These are phyloP conservation scores for Rallus limicola DNA, from an alignment of 2,113 vertebrate species.

Conservation along the genomic window DNA sequence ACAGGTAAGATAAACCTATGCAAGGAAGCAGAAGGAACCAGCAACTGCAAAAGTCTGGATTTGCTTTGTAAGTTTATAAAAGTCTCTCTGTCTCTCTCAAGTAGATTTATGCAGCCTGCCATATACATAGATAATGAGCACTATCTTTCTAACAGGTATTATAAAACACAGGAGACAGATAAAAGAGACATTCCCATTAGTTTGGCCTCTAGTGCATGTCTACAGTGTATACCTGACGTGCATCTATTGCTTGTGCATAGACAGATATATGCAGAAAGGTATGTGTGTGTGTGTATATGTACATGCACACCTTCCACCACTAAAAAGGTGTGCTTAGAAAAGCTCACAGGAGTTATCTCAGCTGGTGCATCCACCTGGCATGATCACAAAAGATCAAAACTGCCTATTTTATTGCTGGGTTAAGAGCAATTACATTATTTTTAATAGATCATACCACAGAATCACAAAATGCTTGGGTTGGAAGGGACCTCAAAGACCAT, in stretches of 20 bases:
- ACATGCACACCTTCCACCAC: neutral
- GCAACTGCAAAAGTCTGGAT: neutral
- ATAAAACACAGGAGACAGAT: neutral
- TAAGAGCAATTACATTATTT: neutral
- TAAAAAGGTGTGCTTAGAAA: neutral
- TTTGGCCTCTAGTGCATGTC: neutral
- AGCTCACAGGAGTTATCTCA: neutral
- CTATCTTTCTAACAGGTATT: neutral
- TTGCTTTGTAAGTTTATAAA: neutral
- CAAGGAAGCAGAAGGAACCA: neutral
- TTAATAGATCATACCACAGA: neutral
- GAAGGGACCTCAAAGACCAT: too few relatives aligned
- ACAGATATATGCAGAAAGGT: neutral
- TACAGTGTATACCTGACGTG: neutral
- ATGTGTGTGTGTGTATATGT: fast-evolving
- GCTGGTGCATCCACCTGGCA: neutral
- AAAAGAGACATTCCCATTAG: neutral
- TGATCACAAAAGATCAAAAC: neutral
- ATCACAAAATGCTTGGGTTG: too few relatives aligned
- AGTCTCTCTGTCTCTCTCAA: neutral
- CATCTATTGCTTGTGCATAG: neutral
- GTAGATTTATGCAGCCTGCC: neutral
- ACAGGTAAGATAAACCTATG: neutral
- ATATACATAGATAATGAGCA: neutral
- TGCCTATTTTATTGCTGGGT: neutral